Conservation (phyloP, 1,140 invertebrate genomes). For the Cylas formicarius region DNA sequence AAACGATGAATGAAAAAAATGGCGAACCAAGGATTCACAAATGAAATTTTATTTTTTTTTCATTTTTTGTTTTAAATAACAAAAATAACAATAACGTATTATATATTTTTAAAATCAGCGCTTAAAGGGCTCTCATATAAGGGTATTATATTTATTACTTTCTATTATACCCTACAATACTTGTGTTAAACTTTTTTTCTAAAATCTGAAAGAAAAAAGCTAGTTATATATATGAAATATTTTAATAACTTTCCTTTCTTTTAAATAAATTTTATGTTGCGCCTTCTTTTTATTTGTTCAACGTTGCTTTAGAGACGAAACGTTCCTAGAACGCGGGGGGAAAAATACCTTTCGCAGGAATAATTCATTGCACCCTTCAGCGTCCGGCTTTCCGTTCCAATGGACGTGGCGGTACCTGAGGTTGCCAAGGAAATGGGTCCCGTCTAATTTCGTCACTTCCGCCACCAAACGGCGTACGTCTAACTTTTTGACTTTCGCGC, state of each 20-base stretch:
- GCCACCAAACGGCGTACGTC: constrained; percentile 57
- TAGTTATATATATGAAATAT: neutral
- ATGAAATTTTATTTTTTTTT: no score
- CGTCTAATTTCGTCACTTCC: constrained; percentile 56
- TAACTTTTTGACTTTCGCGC: constrained; percentile 55
- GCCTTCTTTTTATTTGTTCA: neutral
- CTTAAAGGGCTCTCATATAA: no score
- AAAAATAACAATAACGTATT: no score
- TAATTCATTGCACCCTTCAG: constrained; percentile 65
- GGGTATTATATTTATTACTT: no score
- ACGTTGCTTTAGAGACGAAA: neutral
- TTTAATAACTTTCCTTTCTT: neutral
- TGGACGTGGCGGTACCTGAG: constrained; percentile 61
- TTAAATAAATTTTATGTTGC: neutral
- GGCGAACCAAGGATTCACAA: no score
- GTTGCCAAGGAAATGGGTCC: constrained; percentile 55
- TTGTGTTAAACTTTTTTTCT: no score
- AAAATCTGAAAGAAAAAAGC: no score
- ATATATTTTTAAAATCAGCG: no score
- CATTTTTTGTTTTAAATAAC: no score
- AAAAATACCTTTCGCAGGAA: constrained; percentile 64
- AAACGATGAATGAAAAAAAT: no score
- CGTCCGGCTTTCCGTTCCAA: constrained; percentile 56
- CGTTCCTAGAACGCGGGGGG: neutral
- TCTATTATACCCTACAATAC: no score